phyloP scores from a whole-genome alignment of 1,140 invertebrate genomes.

The Zaprionus africanus region DNA sequence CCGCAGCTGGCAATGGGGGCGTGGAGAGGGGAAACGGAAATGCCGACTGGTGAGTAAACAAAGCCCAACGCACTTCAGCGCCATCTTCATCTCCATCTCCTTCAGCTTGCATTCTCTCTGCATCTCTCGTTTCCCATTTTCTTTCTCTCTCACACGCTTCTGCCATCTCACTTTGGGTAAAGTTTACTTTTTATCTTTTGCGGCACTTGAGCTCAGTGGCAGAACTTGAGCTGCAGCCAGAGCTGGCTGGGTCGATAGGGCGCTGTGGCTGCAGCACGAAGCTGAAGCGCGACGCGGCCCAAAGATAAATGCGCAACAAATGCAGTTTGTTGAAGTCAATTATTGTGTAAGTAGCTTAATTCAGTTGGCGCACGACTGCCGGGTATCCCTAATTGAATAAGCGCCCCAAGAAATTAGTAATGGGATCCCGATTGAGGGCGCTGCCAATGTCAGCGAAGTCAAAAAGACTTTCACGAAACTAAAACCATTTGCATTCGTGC shows the following conservation, averaged over 20 bases:
- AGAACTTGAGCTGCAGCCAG: not conserved
- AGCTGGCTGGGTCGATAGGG: not conserved
- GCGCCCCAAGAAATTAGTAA: conserved; percentile 43
- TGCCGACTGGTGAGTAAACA: conserved; percentile 63
- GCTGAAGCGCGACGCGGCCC: conserved; percentile 29
- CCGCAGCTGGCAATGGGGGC: conserved; percentile 37
- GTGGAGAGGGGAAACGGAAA: conserved; percentile 28
- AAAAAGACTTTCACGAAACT: not conserved
- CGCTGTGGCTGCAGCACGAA: not conserved
- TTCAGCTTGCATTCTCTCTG: not conserved
- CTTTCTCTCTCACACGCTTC: not conserved
- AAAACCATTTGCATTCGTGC: conserved; percentile 1
- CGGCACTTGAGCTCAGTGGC: conserved; percentile 53
- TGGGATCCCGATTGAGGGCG: conserved; percentile 40
- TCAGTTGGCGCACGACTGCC: conserved; percentile 47
- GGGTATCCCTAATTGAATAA: conserved; percentile 48
- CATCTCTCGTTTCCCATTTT: not conserved
- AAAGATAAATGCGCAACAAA: conserved; percentile 80
- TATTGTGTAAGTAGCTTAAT: conserved; percentile 80
- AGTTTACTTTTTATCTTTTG: conserved; percentile 76
- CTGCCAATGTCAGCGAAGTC: not conserved
- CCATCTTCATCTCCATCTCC: conserved; percentile 20
- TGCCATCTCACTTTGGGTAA: conserved; percentile 34
- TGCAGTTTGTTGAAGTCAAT: conserved; percentile 80
- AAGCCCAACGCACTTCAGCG: conserved; percentile 66